phyloP scores from a whole-genome alignment of 2,888 invertebrate genomes.

The Spisula subtruncata region DNA sequence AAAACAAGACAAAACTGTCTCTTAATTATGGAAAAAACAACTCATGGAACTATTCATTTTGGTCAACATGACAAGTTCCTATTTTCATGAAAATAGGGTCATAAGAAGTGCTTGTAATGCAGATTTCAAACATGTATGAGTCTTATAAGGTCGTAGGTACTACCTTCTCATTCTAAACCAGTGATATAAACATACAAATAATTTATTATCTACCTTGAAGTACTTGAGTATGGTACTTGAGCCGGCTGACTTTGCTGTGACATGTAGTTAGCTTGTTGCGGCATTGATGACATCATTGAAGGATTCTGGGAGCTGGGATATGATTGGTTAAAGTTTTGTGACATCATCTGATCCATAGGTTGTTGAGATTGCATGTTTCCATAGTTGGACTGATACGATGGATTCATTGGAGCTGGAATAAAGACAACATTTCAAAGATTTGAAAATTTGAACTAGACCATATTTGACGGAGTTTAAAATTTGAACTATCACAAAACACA shows the following conservation, averaged over 20 bases:
- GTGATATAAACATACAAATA: neutral
- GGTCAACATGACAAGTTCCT: too few species aligned
- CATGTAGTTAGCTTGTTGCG: constrained; percentile 78
- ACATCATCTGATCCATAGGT: constrained; percentile 82
- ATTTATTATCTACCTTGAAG: constrained; percentile 77
- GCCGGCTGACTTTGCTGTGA: constrained; percentile 77
- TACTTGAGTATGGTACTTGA: constrained; percentile 75
- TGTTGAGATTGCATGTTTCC: constrained; percentile 77
- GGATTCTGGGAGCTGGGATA: constrained; percentile 78
- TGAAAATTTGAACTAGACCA: too few species aligned
- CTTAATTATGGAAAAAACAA: too few species aligned
- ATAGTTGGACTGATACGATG: constrained; percentile 72
- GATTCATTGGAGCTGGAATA: constrained; percentile 63
- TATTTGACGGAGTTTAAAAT: too few species aligned
- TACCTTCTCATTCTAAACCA: too few species aligned
- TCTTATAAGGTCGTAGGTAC: neutral
- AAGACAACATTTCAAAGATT: neutral
- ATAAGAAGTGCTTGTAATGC: too few species aligned
- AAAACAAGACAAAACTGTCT: too few species aligned
- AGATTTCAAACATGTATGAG: too few species aligned
- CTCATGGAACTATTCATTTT: too few species aligned
- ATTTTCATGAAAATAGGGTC: too few species aligned
- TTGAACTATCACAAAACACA: too few species aligned
- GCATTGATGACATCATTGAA: constrained; percentile 78
- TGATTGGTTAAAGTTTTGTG: constrained; percentile 80